phyloP scores from a whole-genome alignment of 1,140 invertebrate genomes.

The Nephila pilipes region DNA sequence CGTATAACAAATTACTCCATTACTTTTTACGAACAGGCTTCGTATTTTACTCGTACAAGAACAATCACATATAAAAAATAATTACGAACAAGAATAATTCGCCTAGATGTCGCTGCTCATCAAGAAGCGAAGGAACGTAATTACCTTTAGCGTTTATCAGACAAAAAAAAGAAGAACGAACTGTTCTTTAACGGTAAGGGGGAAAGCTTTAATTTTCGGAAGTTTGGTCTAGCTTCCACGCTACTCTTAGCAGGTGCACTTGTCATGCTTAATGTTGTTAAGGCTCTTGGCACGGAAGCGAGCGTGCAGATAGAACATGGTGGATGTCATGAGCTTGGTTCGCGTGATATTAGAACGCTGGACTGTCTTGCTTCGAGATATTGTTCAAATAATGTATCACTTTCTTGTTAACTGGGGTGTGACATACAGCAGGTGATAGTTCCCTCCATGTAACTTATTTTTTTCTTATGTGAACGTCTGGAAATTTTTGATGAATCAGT shows the following conservation, averaged over 20 bases:
- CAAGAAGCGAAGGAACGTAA: slow-evolving; percentile 10
- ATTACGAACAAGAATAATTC: not conserved
- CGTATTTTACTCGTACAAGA: not conserved
- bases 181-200: not conserved
- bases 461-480: not conserved
- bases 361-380: slow-evolving; percentile 24
- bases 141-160: slow-evolving; percentile 20
- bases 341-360: slow-evolving; percentile 8
- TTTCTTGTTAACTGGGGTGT: slow-evolving; percentile 62
- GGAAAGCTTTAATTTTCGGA: slow-evolving; percentile 48
- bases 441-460: not conserved
- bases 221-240: not conserved
- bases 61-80: slow-evolving; percentile 22
- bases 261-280: slow-evolving; percentile 59
- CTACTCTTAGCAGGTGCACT: slow-evolving; percentile 46
- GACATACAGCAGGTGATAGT: slow-evolving; percentile 34
- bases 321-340: not conserved
- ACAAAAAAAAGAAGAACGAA: slow-evolving; percentile 8
- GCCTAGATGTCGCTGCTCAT: slow-evolving; percentile 20
- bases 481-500: not conserved
- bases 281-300: slow-evolving; percentile 39
- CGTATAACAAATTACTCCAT: not conserved
- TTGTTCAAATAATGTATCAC: slow-evolving; percentile 63
- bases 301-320: slow-evolving; percentile 41
- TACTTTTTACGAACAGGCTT: not conserved